Percentiles rank a stretch among this genome's conserved stretches.
Evolutionary conservation across 2,113 vertebrate species (phyloP).

Genomic region (Chloropsis hardwickii): DNA sequence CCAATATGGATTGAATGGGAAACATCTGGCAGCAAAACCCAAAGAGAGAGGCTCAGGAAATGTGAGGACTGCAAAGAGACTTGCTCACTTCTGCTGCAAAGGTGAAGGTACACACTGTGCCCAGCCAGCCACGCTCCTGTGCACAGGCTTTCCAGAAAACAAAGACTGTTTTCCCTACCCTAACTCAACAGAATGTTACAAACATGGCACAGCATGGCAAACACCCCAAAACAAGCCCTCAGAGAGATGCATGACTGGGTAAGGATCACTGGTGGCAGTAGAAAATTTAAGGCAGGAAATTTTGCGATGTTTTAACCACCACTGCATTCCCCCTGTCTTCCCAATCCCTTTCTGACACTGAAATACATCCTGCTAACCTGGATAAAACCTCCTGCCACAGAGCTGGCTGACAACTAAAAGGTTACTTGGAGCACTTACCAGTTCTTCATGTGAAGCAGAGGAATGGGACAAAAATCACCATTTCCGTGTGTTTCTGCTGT

Average conservation of each 20-base stretch:
- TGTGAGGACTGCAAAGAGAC: not conserved
- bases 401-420: not conserved
- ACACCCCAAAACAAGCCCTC: not conserved
- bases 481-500: not conserved
- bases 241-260: not conserved
- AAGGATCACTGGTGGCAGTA: not conserved
- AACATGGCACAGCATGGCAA: not conserved
- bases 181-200: not conserved
- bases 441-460: not conserved
- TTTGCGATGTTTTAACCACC: not conserved
- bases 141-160: not conserved
- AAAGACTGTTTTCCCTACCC: not conserved
- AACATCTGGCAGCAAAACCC: conserved; percentile 37
- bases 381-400: not conserved
- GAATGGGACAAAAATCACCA: not conserved
- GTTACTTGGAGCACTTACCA: not conserved
- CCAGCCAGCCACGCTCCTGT: not conserved
- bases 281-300: not conserved
- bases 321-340: fast-evolving
- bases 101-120: not conserved
- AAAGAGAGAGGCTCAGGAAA: not conserved
- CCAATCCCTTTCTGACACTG: not conserved
- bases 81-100: not conserved
- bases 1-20: not conserved
- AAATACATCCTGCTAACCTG: not conserved